phyloP scores from a whole-genome alignment of 2,797 vertebrate genomes.

The Parauchenoglanis ngamensis region DNA sequence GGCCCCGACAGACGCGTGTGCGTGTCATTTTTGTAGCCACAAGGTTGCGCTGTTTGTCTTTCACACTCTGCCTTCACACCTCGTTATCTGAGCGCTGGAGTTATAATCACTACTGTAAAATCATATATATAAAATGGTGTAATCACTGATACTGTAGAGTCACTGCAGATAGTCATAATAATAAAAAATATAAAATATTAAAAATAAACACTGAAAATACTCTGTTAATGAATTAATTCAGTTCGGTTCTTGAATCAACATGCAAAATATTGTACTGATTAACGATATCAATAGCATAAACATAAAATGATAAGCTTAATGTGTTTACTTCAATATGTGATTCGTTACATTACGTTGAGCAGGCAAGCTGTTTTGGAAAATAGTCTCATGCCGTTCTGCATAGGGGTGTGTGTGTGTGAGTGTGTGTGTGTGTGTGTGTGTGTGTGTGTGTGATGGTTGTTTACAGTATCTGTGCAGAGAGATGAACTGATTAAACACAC shows the following conservation, averaged over 20 bases:
- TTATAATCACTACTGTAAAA: not conserved
- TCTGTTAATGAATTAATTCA: not conserved
- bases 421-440: not conserved
- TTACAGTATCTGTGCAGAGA: not conserved
- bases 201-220: not conserved
- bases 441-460: not conserved
- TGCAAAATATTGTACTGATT: not conserved
- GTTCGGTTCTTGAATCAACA: not conserved
- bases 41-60: slow-evolving; percentile 16
- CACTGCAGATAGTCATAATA: not conserved
- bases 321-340: not conserved
- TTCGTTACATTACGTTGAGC: not conserved
- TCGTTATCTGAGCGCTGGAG: not conserved
- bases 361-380: not conserved
- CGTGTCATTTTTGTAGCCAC: not conserved
- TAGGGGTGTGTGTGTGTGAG: not conserved
- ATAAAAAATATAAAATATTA: not conserved
- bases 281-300: not conserved
- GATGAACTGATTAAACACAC: not conserved
- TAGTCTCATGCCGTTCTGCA: not conserved
- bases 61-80: not conserved
- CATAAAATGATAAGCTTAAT: not conserved
- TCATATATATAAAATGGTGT: too few relatives aligned
- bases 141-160: not conserved
- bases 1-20: not conserved